phyloP scores from a whole-genome alignment of 2,888 invertebrate genomes.

The Trichopoda pennipes region DNA sequence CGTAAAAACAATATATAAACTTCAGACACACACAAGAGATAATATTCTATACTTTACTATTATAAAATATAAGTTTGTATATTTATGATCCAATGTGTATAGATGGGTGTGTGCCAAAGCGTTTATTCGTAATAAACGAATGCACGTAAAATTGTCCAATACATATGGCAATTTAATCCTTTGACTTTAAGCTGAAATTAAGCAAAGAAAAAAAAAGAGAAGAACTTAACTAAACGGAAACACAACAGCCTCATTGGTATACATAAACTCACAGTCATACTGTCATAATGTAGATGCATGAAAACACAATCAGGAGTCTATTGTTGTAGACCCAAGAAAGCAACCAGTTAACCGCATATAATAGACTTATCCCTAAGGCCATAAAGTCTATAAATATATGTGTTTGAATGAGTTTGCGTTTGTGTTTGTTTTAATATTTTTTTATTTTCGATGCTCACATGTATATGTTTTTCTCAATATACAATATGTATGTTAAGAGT shows the following conservation, averaged over 20 bases:
- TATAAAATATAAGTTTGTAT: constrained; percentile 44
- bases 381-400: constrained; percentile 37
- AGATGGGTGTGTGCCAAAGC: not conserved
- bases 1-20: constrained; percentile 20
- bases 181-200: constrained; percentile 48
- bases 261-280: constrained; percentile 5
- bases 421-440: not conserved
- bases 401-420: constrained; percentile 6
- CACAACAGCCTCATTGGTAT: not conserved
- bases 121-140: constrained; percentile 8
- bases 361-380: constrained; percentile 55
- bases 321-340: constrained; percentile 50
- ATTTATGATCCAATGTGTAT: not conserved
- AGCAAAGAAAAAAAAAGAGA: not conserved
- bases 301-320: constrained; percentile 36
- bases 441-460: not conserved
- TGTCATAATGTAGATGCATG: constrained; percentile 19
- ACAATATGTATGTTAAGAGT: not conserved
- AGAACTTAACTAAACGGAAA: constrained; percentile 1
- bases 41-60: constrained; percentile 31
- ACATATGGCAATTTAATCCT: constrained; percentile 56
- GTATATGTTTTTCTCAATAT: not conserved
- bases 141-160: constrained; percentile 47
- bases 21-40: constrained; percentile 37
- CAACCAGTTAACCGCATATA: constrained; percentile 67